Evolutionary conservation across 2,113 vertebrate genomes (phyloP).

Genomic region (Aptenodytes forsteri): DNA sequence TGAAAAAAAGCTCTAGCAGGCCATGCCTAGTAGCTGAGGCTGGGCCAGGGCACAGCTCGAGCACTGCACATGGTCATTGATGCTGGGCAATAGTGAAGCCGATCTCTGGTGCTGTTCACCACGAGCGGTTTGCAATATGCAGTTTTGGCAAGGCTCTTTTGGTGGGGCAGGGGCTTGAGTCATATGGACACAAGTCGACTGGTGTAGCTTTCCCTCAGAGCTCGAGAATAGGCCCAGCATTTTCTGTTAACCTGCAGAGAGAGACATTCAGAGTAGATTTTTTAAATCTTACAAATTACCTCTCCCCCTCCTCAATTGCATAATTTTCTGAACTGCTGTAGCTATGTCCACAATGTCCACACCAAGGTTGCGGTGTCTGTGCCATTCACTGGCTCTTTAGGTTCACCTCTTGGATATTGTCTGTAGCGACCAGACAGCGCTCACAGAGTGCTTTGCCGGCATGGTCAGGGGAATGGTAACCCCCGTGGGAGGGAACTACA

Average conservation of each 20-base stretch:
- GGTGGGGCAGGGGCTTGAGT: not conserved
- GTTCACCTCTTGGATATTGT: not conserved
- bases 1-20: not conserved
- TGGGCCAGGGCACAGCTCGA: not conserved
- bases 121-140: not conserved
- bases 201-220: not conserved
- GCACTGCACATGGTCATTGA: accelerated
- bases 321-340: not conserved
- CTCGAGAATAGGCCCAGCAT: not conserved
- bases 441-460: not conserved
- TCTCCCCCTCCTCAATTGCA: accelerated
- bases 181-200: accelerated
- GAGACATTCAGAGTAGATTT: not conserved
- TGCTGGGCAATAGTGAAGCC: no score
- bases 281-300: not conserved
- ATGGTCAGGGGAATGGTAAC: not conserved
- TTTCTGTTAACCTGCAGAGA: not conserved
- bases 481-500: accelerated
- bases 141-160: not conserved
- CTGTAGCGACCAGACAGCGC: not conserved
- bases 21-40: accelerated
- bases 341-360: not conserved
- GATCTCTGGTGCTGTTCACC: not conserved
- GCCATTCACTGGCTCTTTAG: not conserved
- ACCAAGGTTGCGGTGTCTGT: not conserved